phyloP scores from a whole-genome alignment of 2,797 vertebrate genomes.

The Gymnopithys bicolor region DNA sequence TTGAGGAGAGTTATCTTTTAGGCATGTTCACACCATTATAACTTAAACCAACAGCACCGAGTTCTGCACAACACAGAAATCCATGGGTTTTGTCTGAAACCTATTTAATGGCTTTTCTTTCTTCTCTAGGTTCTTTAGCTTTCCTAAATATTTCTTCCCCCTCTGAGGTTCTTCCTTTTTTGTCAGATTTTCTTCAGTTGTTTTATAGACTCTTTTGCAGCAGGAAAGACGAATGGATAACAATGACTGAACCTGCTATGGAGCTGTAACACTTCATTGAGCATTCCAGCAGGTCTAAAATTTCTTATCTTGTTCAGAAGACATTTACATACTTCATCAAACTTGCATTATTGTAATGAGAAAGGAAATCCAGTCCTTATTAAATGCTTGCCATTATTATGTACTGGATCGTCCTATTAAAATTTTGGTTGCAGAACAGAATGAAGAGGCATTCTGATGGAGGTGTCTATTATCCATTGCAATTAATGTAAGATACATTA shows the following conservation, averaged over 20 bases:
- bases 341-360: background rate
- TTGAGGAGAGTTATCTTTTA: background rate
- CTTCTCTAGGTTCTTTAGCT: background rate
- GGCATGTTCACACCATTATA: background rate
- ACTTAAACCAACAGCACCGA: background rate
- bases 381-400: background rate
- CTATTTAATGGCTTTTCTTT: background rate
- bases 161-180: background rate
- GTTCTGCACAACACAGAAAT: background rate
- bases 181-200: background rate
- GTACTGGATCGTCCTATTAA: background rate
- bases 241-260: background rate
- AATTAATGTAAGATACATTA: background rate
- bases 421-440: background rate
- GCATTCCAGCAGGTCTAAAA: background rate
- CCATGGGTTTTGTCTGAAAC: background rate
- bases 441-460: background rate
- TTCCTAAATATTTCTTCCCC: background rate
- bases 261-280: background rate
- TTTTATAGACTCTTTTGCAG: background rate
- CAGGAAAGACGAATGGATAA: background rate
- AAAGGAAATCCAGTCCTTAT: background rate
- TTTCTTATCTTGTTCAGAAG: background rate
- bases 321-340: background rate
- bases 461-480: background rate